phyloP scores from a whole-genome alignment of 2,113 vertebrate genomes.

The Delphinapterus leucas region DNA sequence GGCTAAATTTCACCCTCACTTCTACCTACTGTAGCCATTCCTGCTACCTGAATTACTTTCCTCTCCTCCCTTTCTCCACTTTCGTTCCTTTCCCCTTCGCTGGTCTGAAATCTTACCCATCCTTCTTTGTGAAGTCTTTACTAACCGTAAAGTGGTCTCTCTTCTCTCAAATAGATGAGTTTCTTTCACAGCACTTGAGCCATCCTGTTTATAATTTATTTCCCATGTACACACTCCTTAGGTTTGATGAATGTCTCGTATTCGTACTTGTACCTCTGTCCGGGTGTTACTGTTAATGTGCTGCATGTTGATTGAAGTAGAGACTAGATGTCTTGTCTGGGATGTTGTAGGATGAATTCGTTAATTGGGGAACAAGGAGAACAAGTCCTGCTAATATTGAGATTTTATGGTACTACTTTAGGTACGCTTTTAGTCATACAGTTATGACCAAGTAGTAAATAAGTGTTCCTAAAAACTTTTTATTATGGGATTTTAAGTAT shows the following conservation, averaged over 20 bases:
- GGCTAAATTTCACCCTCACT: background rate
- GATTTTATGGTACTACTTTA: background rate
- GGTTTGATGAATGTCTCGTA: background rate
- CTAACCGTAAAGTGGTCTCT: background rate
- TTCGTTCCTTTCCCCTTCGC: background rate
- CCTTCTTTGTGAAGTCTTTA: background rate
- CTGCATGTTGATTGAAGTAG: background rate
- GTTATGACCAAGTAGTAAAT: background rate
- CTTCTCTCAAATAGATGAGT: background rate
- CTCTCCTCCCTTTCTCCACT: background rate
- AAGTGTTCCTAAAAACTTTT: background rate
- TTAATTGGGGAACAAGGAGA: background rate
- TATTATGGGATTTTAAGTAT: background rate
- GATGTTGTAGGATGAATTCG: background rate
- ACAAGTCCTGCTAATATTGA: background rate
- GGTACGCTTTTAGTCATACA: background rate
- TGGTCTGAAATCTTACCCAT: background rate
- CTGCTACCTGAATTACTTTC: no score
- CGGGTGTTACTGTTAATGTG: fast-evolving
- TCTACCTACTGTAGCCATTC: fast-evolving
- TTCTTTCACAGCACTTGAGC: background rate
- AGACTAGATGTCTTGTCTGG: background rate
- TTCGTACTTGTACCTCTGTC: background rate
- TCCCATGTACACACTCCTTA: background rate
- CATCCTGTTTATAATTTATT: background rate